A percentile compares a stretch with the other conserved stretches of the same genome.
phyloP scores from a whole-genome alignment of 2,113 vertebrate species.

The Osmerus mordax region DNA sequence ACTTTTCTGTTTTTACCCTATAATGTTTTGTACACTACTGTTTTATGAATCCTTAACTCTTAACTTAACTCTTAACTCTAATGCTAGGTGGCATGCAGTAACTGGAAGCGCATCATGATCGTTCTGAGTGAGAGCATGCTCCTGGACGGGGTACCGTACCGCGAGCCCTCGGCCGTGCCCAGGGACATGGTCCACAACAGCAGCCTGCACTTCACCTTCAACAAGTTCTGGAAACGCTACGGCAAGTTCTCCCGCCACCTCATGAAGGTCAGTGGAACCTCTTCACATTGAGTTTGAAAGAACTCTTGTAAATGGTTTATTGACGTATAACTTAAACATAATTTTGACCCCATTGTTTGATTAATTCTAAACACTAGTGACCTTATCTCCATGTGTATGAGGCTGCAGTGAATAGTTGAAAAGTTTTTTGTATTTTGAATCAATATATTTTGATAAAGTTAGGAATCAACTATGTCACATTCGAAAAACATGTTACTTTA shows the following conservation, averaged over 20 bases:
- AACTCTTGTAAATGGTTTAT: too few species aligned
- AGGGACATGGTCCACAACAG: conserved; percentile 84
- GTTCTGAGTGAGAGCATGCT: conserved; percentile 89
- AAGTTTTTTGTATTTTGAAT: too few species aligned
- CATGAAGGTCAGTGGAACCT: conserved; percentile 78
- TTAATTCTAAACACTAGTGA: too few species aligned
- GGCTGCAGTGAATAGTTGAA: too few species aligned
- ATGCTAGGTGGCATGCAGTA: conserved; percentile 86
- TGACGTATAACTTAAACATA: too few species aligned
- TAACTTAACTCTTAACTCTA: too few species aligned
- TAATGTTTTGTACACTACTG: too few species aligned
- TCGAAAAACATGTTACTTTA: not conserved
- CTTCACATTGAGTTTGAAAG: not conserved
- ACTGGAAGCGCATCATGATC: conserved; percentile 99
- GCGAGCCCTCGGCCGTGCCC: conserved; percentile 85
- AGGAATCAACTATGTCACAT: not conserved
- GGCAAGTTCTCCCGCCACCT: conserved; percentile 91
- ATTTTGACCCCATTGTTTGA: too few species aligned
- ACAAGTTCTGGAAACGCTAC: conserved; percentile 95
- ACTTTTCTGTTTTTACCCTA: too few species aligned
- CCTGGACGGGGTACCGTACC: conserved; percentile 81
- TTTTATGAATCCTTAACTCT: too few species aligned
- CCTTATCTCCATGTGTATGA: too few species aligned
- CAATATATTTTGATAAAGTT: too few species aligned
- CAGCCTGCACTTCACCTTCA: conserved; percentile 93